These are phyloP conservation scores for Stomatorhinus ivindoensis DNA, from an alignment of 2,113 vertebrate genomes.

Conservation along the genomic window DNA sequence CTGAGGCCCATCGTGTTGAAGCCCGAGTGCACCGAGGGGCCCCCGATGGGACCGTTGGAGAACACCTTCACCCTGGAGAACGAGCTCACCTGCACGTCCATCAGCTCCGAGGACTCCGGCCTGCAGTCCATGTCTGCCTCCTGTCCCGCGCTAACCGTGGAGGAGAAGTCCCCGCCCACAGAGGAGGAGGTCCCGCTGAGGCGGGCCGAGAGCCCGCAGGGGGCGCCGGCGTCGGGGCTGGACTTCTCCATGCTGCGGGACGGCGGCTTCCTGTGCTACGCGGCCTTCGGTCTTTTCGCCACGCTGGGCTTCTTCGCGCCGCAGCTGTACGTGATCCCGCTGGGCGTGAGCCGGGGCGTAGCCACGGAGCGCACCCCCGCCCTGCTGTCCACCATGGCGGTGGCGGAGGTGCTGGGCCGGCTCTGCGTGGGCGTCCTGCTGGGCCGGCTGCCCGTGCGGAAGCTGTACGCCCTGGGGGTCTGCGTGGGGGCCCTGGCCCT, in stretches of 20 bases:
- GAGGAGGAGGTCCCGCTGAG: conserved; percentile 34
- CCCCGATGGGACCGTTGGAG: conserved; percentile 50
- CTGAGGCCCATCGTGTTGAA: conserved; percentile 74
- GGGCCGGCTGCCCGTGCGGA: conserved; percentile 63
- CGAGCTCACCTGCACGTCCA: conserved; percentile 74
- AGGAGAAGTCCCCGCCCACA: conserved; percentile 20
- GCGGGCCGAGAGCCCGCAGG: conserved; percentile 6
- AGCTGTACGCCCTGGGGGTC: conserved; percentile 78
- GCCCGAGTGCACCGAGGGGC: conserved; percentile 16
- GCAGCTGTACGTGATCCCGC: conserved; percentile 81
- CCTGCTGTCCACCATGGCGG: conserved; percentile 79
- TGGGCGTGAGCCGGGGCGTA: conserved; percentile 76
- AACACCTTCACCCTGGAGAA: conserved; percentile 76
- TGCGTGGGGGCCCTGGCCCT: conserved; percentile 64
- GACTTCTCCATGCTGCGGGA: conserved; percentile 85
- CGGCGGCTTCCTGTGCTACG: conserved; percentile 79
- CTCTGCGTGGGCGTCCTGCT: conserved; percentile 73
- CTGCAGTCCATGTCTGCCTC: conserved; percentile 77
- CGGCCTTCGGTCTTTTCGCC: conserved; percentile 87
- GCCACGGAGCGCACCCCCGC: conserved; percentile 68
- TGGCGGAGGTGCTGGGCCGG: conserved; percentile 80
- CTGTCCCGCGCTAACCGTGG: conserved; percentile 50
- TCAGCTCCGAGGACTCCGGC: conserved; percentile 86
- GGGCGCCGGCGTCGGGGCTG: conserved; percentile 32
- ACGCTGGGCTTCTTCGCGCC: conserved; percentile 93